Base-by-base conservation (phyloP, 2,888 invertebrate genomes). In the Hirudinaria manillensis region DNA sequence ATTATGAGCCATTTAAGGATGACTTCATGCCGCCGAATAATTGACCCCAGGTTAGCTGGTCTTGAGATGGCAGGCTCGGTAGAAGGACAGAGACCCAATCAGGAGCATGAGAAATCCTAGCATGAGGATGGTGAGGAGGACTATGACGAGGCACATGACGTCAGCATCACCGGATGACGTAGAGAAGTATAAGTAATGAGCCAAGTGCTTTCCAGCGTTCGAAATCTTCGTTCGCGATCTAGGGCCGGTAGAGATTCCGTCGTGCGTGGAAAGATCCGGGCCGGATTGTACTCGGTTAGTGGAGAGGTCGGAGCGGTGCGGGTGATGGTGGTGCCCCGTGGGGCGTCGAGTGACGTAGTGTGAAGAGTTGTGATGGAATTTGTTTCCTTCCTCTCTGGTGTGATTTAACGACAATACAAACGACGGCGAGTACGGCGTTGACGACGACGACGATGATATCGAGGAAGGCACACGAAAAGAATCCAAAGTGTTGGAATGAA, bases 61-160 rank as follows among this genome's bases (percentile, higher is more conserved):
- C 61, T 61, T 61, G 29, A 61, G 61, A 61, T 61, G 61, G 24
- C 24, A 61, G 29, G 61, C 61, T 19, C 10, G 13, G 61, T 61
- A 61, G 29, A 27, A 61, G 13, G 61, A 61, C 24, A 61, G 24
- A 13, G 61, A 27, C 29, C 61, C 45, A 24, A 70, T 45, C 36
- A 70, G 21, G 70, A 38, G 34, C 38, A 70, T 70, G 70, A 70
- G 34, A 45, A 70, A 38, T n/a, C 24, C 45, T n/a, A 70, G 27
- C 38, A 70, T 70, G 70, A 70, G 34, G 21, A 70, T 45, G 38
- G 38, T 70, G 70, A 70, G 34, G 36, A 70, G 34, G 51, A 70
- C 45, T 34, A 38, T 70, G 70, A 70, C 45, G 38, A 70, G 34
- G 70, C 34, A 38, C 38, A 38, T 27, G 51, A 74, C 29, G 65